Base-by-base conservation (phyloP, 2,888 invertebrate species). In the Taphrorychus bicolor region DNA sequence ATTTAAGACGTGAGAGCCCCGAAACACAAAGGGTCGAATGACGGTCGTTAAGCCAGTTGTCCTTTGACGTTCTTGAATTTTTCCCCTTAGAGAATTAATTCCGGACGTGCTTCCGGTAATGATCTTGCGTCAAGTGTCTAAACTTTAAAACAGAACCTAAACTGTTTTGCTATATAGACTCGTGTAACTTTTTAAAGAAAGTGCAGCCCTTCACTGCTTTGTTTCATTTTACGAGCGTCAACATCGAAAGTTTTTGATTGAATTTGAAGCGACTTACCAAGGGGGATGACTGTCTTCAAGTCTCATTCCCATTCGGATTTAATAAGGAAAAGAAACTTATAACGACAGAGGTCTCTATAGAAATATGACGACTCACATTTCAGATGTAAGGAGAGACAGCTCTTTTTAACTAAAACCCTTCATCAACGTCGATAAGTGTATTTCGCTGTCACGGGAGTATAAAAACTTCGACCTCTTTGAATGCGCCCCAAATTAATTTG, bases 1-100 rank as follows among this genome's bases (percentile, higher is more conserved):
- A 59, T 59, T 59, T 49, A 59, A 18, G 4, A 59, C 49, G 48
- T 48, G 19, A 16, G 23, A 17, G 32, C n/a, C 14, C 14, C 32
- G 19, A 41, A 14, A 5, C 24, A 54, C 23, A 45, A 45, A 45
- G 18, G 45, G 14, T 45, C 18, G 18, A 45, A 17, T 45, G 5
- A 45, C 14, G 18, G n/a, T 17, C 45, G 45, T 17, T 14, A 17
- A 45, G 7, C 45, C 45, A 9, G n/a, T 45, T 7, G 32, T 32
- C 32, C 45, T 45, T 45, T 18, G 45, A 7, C 3, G 45, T 45
- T 45, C 18, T 32, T 32, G 9, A n/a, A n/a, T n/a, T n/a, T n/a
- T n/a, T n/a, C n/a, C n/a, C n/a, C n/a, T n/a, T n/a, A n/a, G n/a
- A 32, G 32, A 32, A 11, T 32, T 32, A 32, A 32, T 32, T 32